These are phyloP conservation scores for Stichodactyla helianthus DNA, from an alignment of 64 coral and sea anemone genomes.

Conservation along the genomic window DNA sequence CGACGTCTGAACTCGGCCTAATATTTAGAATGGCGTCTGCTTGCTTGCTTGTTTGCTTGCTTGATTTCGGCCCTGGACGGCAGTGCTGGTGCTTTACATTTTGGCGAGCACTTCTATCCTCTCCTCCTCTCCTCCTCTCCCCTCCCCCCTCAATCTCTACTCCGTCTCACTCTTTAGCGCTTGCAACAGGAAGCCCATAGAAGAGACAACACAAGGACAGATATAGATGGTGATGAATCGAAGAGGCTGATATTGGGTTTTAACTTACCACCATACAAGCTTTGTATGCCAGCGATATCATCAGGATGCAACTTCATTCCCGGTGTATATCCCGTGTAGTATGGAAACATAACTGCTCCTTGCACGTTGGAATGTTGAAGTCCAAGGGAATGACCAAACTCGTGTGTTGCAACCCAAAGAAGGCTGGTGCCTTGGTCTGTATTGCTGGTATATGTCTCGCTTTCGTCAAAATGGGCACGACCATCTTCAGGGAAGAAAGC, in stretches of 20 bases:
- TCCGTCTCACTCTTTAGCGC: no score
- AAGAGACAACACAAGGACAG: no score
- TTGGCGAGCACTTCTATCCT: no score
- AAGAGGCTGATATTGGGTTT: neutral
- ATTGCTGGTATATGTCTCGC: conserved; percentile 24
- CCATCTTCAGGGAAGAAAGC: conserved; percentile 73
- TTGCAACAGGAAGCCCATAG: no score
- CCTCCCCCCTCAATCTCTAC: no score
- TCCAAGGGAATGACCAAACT: conserved; percentile 68
- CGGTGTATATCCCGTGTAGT: conserved; percentile 51
- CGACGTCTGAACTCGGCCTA: no score
- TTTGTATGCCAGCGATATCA: conserved; percentile 58
- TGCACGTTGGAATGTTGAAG: conserved; percentile 54
- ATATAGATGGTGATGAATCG: no score
- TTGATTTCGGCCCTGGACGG: no score
- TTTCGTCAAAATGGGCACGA: conserved; percentile 80
- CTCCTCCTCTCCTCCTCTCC: no score
- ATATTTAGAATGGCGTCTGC: no score
- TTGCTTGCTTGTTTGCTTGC: no score
- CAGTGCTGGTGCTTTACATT: no score
- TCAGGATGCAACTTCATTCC: conserved; percentile 48
- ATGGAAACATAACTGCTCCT: conserved; percentile 60
- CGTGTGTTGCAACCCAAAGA: conserved; percentile 63
- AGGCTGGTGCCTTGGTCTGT: conserved; percentile 39
- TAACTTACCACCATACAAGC: conserved; percentile 47